These are phyloP conservation scores for Clusia tigrina DNA, from an alignment of 2,888 invertebrate genomes.

Conservation along the genomic window DNA sequence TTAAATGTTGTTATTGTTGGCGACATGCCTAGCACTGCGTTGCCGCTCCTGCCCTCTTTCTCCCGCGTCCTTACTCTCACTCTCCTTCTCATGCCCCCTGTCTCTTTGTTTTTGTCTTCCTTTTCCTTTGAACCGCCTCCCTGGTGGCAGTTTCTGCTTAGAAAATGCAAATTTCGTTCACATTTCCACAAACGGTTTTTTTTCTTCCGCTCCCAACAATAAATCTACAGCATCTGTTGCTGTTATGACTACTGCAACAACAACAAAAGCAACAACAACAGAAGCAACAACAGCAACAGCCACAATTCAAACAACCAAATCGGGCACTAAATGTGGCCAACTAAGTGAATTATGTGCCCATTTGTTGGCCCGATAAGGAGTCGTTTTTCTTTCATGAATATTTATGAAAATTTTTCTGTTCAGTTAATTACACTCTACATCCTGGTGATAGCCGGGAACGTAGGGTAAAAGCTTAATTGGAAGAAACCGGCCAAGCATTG, in stretches of 20 bases:
- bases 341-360: neutral
- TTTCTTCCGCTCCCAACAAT: no score
- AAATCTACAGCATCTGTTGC: conserved; percentile 1
- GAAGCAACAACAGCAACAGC: neutral
- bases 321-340: neutral
- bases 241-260: neutral
- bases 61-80: no score
- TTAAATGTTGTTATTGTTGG: neutral
- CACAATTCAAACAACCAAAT: no score
- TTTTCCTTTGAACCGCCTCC: neutral
- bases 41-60: neutral
- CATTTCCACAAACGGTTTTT: neutral
- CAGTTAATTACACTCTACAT: no score
- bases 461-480: no score
- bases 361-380: neutral
- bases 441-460: no score
- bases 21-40: neutral
- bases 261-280: neutral
- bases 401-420: no score
- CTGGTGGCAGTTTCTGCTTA: no score
- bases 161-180: neutral
- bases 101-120: neutral
- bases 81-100: neutral
- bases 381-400: neutral
- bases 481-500: no score